Evolutionary conservation across 2,888 invertebrate genomes (phyloP).

Genomic region (Aromia moschata): DNA sequence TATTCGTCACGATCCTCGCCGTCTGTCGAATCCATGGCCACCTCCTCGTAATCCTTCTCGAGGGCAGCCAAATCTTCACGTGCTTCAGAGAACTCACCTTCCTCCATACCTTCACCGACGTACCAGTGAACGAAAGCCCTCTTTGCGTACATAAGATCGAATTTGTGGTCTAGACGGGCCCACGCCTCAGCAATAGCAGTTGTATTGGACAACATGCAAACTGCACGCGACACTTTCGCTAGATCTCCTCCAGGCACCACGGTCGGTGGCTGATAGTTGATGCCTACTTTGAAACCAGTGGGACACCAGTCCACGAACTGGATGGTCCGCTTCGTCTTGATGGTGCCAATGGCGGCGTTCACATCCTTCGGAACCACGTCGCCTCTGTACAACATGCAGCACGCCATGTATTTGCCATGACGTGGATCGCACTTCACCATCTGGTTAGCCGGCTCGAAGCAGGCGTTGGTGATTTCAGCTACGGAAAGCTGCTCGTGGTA

Average conservation of each 20-base stretch:
- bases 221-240: conserved; percentile 94
- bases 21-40: conserved; percentile 70
- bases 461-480: conserved; percentile 70
- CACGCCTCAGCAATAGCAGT: conserved; percentile 96
- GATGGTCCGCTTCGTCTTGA: conserved; percentile 92
- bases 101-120: conserved; percentile 87
- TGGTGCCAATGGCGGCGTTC: conserved; percentile 91
- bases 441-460: conserved; percentile 72
- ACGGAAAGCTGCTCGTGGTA: conserved; percentile 68
- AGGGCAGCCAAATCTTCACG: conserved; percentile 74
- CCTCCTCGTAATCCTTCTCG: conserved; percentile 76
- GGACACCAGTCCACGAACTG: conserved; percentile 94
- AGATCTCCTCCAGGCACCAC: conserved; percentile 93
- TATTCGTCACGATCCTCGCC: conserved; percentile 52
- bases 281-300: conserved; percentile 82
- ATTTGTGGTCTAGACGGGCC: conserved; percentile 89
- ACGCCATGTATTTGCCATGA: conserved; percentile 94
- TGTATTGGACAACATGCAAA: conserved; percentile 98
- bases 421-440: conserved; percentile 94
- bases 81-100: conserved; percentile 87
- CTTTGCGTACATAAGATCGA: conserved; percentile 91
- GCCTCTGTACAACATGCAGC: conserved; percentile 92
- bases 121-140: conserved; percentile 97
- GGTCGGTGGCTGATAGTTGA: conserved; percentile 93
- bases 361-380: conserved; percentile 91